A percentile compares a stretch with the other conserved stretches of the same genome.
Evolutionary conservation across 2,113 vertebrate species (phyloP).

Genomic region (Brachypteracias leptosomus): DNA sequence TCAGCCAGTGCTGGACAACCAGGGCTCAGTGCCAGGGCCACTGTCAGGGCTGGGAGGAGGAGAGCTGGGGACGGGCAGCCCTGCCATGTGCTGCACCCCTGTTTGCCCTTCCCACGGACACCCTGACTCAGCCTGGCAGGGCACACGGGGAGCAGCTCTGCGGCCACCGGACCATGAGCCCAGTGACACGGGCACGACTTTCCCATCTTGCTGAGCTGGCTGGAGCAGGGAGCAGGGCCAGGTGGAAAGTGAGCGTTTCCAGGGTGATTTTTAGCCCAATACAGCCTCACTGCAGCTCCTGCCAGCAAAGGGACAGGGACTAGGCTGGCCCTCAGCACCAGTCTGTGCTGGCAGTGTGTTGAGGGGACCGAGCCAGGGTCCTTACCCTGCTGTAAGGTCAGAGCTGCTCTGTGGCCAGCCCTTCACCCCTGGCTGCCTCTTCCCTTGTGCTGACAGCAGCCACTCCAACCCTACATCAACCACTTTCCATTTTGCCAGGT

Average conservation of each 20-base stretch:
- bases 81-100: not conserved
- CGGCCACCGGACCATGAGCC: not conserved
- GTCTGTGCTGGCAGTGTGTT: not conserved
- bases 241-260: not conserved
- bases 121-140: rapidly evolving
- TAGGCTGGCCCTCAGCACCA: not conserved
- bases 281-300: not conserved
- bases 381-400: not conserved
- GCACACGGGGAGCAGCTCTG: not conserved
- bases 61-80: rapidly evolving
- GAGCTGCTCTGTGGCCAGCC: not conserved
- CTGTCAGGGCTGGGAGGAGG: not conserved
- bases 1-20: rapidly evolving
- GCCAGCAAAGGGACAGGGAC: not conserved
- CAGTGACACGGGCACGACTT: not conserved
- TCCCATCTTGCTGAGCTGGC: not conserved
- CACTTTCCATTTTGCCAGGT: rapidly evolving
- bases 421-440: not conserved
- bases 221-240: not conserved
- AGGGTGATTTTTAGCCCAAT: not conserved
- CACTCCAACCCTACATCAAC: not conserved
- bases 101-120: not conserved
- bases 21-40: not conserved
- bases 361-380: not conserved
- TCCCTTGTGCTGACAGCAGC: not conserved